Evolutionary conservation across 1,140 invertebrate genomes (phyloP).

Genomic region (Drosophila orosa): DNA sequence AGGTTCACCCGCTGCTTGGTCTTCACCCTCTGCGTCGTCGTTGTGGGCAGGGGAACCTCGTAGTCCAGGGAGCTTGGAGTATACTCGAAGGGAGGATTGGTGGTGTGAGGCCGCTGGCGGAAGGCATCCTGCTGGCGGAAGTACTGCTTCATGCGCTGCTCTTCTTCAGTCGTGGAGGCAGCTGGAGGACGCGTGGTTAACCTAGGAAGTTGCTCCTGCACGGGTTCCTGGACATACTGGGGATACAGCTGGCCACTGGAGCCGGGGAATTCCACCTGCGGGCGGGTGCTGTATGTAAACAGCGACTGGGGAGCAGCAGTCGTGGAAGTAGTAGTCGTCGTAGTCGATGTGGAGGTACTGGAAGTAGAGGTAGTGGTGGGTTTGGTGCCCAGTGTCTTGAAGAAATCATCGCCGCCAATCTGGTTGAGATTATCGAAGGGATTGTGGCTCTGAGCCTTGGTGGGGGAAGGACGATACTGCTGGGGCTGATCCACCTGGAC

Average conservation of each 20-base stretch:
- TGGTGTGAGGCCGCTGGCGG: slow-evolving; percentile 75
- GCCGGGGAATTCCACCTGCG: slow-evolving; percentile 76
- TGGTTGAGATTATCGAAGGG: slow-evolving; percentile 80
- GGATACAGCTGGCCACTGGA: slow-evolving; percentile 73
- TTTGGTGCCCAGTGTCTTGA: slow-evolving; percentile 57
- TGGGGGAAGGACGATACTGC: slow-evolving; percentile 51
- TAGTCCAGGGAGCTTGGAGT: slow-evolving; percentile 64
- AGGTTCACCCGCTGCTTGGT: slow-evolving; percentile 68
- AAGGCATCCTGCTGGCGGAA: slow-evolving; percentile 82
- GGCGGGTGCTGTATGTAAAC: slow-evolving; percentile 68
- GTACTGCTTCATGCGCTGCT: slow-evolving; percentile 81
- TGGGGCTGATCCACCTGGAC: slow-evolving; percentile 57
- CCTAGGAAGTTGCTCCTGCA: slow-evolving; percentile 57
- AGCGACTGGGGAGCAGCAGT: slow-evolving; percentile 64
- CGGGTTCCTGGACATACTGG: slow-evolving; percentile 48
- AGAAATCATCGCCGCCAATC: slow-evolving; percentile 77
- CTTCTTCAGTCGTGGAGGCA: slow-evolving; percentile 52
- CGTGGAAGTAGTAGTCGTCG: slow-evolving; percentile 67
- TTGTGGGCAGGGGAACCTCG: slow-evolving; percentile 26
- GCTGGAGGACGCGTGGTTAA: slow-evolving; percentile 68
- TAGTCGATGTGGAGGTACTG: slow-evolving; percentile 50
- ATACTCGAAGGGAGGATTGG: slow-evolving; percentile 77
- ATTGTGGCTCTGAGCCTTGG: slow-evolving; percentile 60
- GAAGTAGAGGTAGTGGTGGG: slow-evolving; percentile 59
- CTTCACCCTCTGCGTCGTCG: slow-evolving; percentile 58